Evolutionary conservation across 2,888 invertebrate genomes (phyloP).

Genomic region (Aphodius sticticus): DNA sequence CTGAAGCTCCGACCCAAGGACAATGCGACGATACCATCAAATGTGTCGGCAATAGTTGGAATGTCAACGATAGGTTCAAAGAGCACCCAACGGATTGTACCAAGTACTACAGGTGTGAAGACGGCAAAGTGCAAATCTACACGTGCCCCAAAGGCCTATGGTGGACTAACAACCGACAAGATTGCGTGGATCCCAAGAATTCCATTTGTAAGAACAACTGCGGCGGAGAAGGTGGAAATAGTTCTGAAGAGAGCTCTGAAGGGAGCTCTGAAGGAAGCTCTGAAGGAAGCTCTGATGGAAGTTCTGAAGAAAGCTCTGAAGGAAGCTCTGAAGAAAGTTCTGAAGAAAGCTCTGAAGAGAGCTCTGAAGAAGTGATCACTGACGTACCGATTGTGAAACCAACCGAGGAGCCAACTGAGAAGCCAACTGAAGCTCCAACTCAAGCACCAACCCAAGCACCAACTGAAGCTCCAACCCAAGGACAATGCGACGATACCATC

Average conservation of each 20-base stretch:
- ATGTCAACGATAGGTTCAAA: not conserved
- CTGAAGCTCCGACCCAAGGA: not conserved
- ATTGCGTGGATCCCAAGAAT: conserved; percentile 38
- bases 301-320: no score
- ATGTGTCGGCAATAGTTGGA: no score
- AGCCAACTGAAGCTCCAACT: not conserved
- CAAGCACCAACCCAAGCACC: not conserved
- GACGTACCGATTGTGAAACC: no score
- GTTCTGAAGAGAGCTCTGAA: not conserved
- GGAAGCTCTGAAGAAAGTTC: no score
- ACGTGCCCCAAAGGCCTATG: not conserved
- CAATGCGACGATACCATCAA: no score
- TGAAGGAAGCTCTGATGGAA: no score
- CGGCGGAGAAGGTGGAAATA: conserved; percentile 21
- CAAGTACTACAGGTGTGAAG: not conserved
- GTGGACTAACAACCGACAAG: not conserved
- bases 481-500: not conserved
- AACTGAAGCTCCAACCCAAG: no score
- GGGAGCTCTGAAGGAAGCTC: no score
- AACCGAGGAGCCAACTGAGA: no score
- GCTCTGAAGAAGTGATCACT: no score
- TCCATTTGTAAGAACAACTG: conserved; percentile 27
- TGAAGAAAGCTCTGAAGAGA: no score
- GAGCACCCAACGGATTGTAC: not conserved
- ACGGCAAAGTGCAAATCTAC: not conserved